Conservation (phyloP, 92 coral and sea anemone species). For the Porites cylindrica region DNA sequence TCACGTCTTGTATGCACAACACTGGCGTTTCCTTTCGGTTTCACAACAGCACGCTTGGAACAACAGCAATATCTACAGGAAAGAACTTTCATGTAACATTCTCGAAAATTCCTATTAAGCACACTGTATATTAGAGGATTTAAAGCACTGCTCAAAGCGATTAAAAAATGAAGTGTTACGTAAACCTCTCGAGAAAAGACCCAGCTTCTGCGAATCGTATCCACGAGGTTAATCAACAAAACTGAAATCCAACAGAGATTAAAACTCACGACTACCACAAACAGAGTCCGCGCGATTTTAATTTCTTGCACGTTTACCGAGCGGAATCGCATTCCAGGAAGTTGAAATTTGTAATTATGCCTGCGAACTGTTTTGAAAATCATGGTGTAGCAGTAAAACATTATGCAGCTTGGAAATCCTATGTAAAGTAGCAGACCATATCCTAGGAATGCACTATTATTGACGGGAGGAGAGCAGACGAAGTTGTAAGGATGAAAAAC, state of each 20-base stretch:
- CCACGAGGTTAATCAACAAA: slow-evolving; percentile 55
- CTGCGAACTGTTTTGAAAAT: slow-evolving; percentile 66
- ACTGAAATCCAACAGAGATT: slow-evolving; percentile 66
- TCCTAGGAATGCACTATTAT: not conserved
- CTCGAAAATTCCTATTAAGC: slow-evolving; percentile 57
- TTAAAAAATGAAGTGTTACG: slow-evolving; percentile 41
- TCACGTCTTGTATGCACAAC: too few species aligned
- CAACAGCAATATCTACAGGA: not conserved
- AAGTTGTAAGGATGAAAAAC: not conserved
- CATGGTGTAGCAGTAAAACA: slow-evolving; percentile 53
- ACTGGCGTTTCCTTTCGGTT: not conserved
- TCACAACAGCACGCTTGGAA: not conserved
- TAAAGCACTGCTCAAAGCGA: slow-evolving; percentile 50
- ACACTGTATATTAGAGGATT: slow-evolving; percentile 64
- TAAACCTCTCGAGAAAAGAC: slow-evolving; percentile 52
- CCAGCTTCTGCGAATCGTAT: slow-evolving; percentile 54
- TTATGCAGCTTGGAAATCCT: slow-evolving; percentile 48
- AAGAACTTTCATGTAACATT: slow-evolving; percentile 40
- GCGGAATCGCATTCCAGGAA: not conserved
- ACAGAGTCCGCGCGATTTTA: slow-evolving; percentile 52
- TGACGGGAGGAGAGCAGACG: not conserved
- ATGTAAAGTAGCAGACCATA: slow-evolving; percentile 1
- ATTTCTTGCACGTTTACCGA: slow-evolving; percentile 58
- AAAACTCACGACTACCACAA: slow-evolving; percentile 62
- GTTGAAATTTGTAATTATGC: slow-evolving; percentile 39